Percentiles rank a stretch among this genome's conserved stretches.
Evolutionary conservation across 2,888 invertebrate species (phyloP).

Genomic region (Synanthedon tipuliformis): DNA sequence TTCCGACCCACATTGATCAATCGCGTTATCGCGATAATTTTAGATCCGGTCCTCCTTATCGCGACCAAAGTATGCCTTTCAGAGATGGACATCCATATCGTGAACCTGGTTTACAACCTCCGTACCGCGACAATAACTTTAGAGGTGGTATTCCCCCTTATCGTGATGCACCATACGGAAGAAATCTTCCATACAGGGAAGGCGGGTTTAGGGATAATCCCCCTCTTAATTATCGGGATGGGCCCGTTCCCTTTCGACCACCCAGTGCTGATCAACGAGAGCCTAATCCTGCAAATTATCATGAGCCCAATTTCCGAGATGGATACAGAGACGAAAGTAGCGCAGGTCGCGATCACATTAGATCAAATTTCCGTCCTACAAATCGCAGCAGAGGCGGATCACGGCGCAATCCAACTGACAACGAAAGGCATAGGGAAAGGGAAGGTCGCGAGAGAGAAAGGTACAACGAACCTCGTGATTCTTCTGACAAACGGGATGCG

Average conservation of each 20-base stretch:
- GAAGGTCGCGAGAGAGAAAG: conserved; percentile 52
- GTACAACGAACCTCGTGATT: conserved; percentile 48
- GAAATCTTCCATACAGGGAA: conserved; percentile 48
- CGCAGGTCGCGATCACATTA: conserved; percentile 32
- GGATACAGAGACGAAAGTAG: conserved; percentile 45
- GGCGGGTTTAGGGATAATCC: conserved; percentile 46
- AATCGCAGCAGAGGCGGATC: conserved; percentile 38
- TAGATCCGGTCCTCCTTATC: conserved; percentile 41
- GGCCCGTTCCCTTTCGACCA: conserved; percentile 40
- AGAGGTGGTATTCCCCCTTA: conserved; percentile 44
- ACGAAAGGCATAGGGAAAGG: conserved; percentile 53
- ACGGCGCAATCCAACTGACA: conserved; percentile 45
- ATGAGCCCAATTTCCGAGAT: conserved; percentile 52
- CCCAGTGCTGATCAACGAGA: conserved; percentile 53
- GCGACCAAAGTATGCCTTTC: conserved; percentile 41
- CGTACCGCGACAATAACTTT: conserved; percentile 44
- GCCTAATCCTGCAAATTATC: conserved; percentile 32
- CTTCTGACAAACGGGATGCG: conserved; percentile 50
- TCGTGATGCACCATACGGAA: conserved; percentile 36
- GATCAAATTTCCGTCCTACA: conserved; percentile 38
- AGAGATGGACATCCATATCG: conserved; percentile 31
- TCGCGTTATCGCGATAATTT: conserved; percentile 51
- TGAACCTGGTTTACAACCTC: conserved; percentile 28
- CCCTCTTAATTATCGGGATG: conserved; percentile 47
- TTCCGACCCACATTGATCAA: conserved; percentile 51